Percentiles rank a stretch among this genome's conserved stretches.
phyloP scores from a whole-genome alignment of 2,888 invertebrate genomes.

The Spicauda simplicius region DNA sequence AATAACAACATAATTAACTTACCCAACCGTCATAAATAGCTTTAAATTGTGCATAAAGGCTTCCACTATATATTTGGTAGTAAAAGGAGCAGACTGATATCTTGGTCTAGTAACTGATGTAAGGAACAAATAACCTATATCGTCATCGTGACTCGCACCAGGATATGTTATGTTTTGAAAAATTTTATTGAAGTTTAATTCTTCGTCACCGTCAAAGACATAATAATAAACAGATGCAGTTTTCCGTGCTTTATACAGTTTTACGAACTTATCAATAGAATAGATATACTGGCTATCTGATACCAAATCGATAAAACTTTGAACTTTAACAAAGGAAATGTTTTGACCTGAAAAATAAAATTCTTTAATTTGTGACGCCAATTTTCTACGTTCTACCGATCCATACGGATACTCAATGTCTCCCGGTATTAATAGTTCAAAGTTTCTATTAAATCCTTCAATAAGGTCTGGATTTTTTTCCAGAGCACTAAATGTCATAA shows the following conservation, averaged over 20 bases:
- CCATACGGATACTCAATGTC: slow-evolving; percentile 49
- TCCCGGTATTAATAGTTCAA: slow-evolving; percentile 49
- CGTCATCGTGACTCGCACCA: slow-evolving; percentile 42
- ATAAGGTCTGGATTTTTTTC: not conserved
- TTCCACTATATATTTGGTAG: not conserved
- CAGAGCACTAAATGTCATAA: slow-evolving; percentile 42
- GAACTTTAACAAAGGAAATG: slow-evolving; percentile 37
- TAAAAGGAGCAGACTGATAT: not conserved
- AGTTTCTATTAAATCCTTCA: slow-evolving; percentile 29
- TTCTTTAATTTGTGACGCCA: slow-evolving; percentile 46
- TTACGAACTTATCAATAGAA: slow-evolving; percentile 41
- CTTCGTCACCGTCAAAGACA: slow-evolving; percentile 41
- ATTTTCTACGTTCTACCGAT: slow-evolving; percentile 42
- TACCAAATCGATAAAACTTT: slow-evolving; percentile 38
- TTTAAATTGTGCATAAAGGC: not conserved
- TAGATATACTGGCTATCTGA: slow-evolving; percentile 45
- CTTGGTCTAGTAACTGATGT: not conserved
- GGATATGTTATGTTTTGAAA: not conserved
- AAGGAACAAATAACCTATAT: slow-evolving; percentile 36
- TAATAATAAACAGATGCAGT: slow-evolving; percentile 43
- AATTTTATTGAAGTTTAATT: not conserved
- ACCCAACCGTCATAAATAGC: not conserved
- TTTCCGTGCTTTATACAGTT: slow-evolving; percentile 29
- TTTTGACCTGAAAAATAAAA: slow-evolving; percentile 48
- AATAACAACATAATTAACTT: not conserved